Conservation (phyloP, 2,888 invertebrate genomes). For the Diaperis boleti region DNA sequence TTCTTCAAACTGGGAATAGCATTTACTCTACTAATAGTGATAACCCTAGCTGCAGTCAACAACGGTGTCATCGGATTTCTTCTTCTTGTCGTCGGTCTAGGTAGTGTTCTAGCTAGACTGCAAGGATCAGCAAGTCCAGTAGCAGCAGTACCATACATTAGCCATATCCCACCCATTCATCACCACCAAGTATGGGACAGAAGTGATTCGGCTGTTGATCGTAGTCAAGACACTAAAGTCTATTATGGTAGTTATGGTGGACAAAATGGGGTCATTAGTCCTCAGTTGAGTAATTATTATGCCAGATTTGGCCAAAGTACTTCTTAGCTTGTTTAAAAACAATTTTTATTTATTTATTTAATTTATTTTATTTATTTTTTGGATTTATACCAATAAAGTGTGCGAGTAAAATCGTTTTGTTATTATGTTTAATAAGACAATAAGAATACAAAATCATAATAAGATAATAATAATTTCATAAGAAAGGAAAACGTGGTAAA, state of each 20-base stretch:
- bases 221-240: slow-evolving; percentile 9
- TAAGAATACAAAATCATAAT: too few species aligned
- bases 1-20: slow-evolving; percentile 84
- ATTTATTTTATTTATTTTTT: too few species aligned
- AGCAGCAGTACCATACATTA: slow-evolving; percentile 44
- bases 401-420: too few species aligned
- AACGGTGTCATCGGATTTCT: slow-evolving; percentile 81
- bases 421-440: too few species aligned
- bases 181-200: slow-evolving; percentile 49
- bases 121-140: slow-evolving; percentile 57
- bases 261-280: slow-evolving; percentile 7
- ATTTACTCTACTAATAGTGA: slow-evolving; percentile 75
- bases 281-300: slow-evolving; percentile 14
- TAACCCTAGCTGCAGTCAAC: slow-evolving; percentile 80
- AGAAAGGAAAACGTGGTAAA: too few species aligned
- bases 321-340: slow-evolving; percentile 8
- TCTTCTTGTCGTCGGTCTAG: slow-evolving; percentile 64
- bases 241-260: slow-evolving; percentile 3
- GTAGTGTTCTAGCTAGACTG: slow-evolving; percentile 62
- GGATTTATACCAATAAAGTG: too few species aligned
- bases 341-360: too few species aligned
- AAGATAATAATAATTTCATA: too few species aligned
- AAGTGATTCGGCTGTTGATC: slow-evolving; percentile 40
- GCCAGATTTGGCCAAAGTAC: slow-evolving; percentile 3
- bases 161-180: slow-evolving; percentile 43